These are phyloP conservation scores for Clistopyga incitator DNA, from an alignment of 2,888 invertebrate genomes.

Conservation along the genomic window DNA sequence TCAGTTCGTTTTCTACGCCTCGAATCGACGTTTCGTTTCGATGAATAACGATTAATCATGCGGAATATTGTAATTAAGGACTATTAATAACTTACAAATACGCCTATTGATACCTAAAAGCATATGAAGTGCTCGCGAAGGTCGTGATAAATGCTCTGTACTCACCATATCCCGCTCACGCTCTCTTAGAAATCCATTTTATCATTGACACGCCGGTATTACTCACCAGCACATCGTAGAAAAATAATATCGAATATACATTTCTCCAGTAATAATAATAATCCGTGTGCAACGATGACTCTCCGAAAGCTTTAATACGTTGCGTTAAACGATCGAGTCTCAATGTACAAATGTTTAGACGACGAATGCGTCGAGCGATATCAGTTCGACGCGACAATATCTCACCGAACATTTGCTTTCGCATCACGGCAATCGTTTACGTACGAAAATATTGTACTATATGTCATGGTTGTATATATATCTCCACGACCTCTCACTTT, in stretches of 20 bases:
- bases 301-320: constrained; percentile 62
- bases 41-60: constrained; percentile 27
- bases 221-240: constrained; percentile 36
- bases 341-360: constrained; percentile 54
- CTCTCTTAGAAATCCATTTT: constrained; percentile 52
- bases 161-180: constrained; percentile 36
- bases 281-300: constrained; percentile 47
- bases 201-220: constrained; percentile 30
- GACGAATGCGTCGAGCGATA: constrained; percentile 14
- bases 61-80: constrained; percentile 37
- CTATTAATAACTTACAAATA: constrained; percentile 35
- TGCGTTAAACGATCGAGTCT: constrained; percentile 44
- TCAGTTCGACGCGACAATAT: constrained; percentile 13
- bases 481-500: constrained; percentile 26
- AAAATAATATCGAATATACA: constrained; percentile 41
- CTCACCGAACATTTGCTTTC: constrained; percentile 24
- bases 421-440: constrained; percentile 46
- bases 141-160: constrained; percentile 35
- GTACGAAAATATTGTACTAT: constrained; percentile 41
- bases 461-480: constrained; percentile 58
- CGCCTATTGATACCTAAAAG: constrained; percentile 31
- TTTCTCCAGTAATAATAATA: constrained; percentile 37
- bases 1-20: constrained; percentile 31
- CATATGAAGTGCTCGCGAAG: constrained; percentile 36
- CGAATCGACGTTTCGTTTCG: constrained; percentile 20